Evolutionary conservation across 2,113 vertebrate genomes (phyloP).

Genomic region (Equus quagga): DNA sequence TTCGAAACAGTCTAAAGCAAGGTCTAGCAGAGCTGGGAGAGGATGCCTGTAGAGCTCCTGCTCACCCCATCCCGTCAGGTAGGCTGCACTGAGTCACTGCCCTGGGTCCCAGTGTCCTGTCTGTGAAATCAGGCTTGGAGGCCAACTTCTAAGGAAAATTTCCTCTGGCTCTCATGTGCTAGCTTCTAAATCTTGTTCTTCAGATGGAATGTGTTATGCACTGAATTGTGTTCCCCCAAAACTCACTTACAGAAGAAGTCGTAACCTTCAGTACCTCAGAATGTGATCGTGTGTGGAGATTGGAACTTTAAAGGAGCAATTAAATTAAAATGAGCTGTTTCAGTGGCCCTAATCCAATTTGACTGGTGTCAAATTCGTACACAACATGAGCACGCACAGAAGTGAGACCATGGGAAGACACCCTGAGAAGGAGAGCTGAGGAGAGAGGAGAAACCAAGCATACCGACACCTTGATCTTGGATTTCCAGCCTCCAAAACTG

Average conservation of each 20-base stretch:
- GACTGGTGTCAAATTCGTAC: not conserved
- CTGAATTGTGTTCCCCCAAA: not conserved
- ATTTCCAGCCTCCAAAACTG: not conserved
- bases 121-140: not conserved
- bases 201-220: not conserved
- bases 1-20: not conserved
- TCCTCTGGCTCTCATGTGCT: not conserved
- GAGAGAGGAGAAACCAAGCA: too few species aligned
- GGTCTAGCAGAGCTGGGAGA: too few species aligned
- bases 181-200: not conserved
- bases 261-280: not conserved
- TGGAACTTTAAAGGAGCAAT: not conserved
- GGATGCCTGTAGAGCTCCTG: rapidly evolving
- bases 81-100: not conserved
- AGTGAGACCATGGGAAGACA: not conserved
- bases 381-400: not conserved
- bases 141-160: not conserved
- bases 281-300: not conserved
- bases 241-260: not conserved
- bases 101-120: not conserved
- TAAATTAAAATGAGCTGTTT: not conserved
- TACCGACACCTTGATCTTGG: not conserved
- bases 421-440: too few species aligned
- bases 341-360: not conserved
- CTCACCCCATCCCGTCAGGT: rapidly evolving